Base-by-base conservation (phyloP, 2,888 invertebrate genomes). In the Aphidoletes aphidimyza region DNA sequence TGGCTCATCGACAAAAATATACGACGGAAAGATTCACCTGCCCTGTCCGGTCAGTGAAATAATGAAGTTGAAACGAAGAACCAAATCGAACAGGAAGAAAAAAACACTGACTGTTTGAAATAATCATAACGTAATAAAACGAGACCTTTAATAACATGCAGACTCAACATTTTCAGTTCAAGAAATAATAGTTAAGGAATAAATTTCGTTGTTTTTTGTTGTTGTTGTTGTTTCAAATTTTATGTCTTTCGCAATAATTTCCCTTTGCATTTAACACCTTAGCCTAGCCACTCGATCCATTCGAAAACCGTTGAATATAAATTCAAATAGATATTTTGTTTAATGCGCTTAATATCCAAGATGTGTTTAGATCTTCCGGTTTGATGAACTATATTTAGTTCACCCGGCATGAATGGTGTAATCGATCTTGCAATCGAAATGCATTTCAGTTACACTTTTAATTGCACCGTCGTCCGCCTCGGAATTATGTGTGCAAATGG, bases 81-180 rank as follows among this genome's bases (percentile, higher is more conserved):
- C n/a, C n/a, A n/a, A n/a, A n/a, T n/a, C n/a, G n/a, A n/a, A n/a
- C n/a, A n/a, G n/a, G n/a, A n/a, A n/a, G n/a, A n/a, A 37, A 36
- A n/a, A 9, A 81, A 37, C 1, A 22, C 36, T 81, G 37, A 81
- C 19, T 81, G 81, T 81, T 81, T 81, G 6, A 81, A 81, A 81
- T 81, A 37, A 81, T 81, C 81, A 81, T 81, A 81, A 81, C 37
- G 81, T 81, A 81, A 81, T 81, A 81, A 81, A 81, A 81, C 81
- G 81, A 69, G 81, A 81, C 81, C 37, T 81, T 81, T 81, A 81
- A 81, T 81, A 81, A 81, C n/a, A 11, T 69, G 19, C 22, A 54
- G 54, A 22, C 69, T 2, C 9, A 14, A 34, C 30, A 11, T 47
- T 11, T 30, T 22, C 1, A 22, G 6, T 22, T 22, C 22, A 54